phyloP scores from a whole-genome alignment of 1,140 invertebrate species.

The Myzus persicae region DNA sequence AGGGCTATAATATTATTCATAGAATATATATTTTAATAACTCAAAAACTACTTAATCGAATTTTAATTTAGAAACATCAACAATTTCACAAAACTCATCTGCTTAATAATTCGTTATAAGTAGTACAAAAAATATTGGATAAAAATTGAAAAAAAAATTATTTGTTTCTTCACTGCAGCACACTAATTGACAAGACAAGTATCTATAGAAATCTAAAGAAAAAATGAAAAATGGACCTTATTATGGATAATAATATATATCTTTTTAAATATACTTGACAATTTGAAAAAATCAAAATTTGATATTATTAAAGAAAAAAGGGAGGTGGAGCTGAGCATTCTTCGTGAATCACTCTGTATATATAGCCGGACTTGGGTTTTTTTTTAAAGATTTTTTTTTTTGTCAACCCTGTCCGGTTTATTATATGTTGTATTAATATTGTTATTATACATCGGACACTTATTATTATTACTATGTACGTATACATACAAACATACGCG shows the following conservation, averaged over 20 bases:
- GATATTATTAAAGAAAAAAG: not conserved
- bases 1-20: no score
- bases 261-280: not conserved
- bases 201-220: no score
- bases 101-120: no score
- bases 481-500: not conserved
- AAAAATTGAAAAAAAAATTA: no score
- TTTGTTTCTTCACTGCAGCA: no score
- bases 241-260: no score
- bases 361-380: not conserved
- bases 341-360: not conserved
- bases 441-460: slow-evolving; percentile 11
- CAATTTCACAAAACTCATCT: no score
- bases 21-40: no score
- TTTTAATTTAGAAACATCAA: no score
- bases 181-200: no score
- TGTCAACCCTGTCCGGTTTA: slow-evolving; percentile 23
- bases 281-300: not conserved
- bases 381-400: slow-evolving; percentile 24
- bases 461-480: slow-evolving; percentile 20
- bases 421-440: slow-evolving; percentile 15
- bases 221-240: not conserved
- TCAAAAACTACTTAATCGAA: no score
- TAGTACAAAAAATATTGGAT: no score
- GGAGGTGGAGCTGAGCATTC: not conserved